Conservation (phyloP, 2,797 vertebrate genomes). For the Apodemus agrarius region DNA sequence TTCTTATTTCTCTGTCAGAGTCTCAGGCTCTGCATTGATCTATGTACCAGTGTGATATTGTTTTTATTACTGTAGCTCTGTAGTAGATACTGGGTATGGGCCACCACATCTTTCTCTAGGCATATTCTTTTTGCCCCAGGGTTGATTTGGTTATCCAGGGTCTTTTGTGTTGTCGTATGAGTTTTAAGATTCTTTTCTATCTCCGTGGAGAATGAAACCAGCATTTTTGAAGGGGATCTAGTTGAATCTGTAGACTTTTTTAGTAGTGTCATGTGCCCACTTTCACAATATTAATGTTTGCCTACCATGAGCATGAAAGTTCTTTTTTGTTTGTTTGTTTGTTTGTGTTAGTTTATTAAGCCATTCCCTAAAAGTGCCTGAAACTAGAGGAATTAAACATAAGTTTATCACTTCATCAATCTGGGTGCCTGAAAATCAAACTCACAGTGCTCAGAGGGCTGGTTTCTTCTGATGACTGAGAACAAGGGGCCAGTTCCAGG, state of each 20-base stretch:
- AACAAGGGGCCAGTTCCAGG: neutral
- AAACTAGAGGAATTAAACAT: no score
- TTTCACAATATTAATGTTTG: neutral
- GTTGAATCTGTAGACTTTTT: neutral
- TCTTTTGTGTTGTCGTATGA: neutral
- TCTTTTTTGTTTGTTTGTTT: no score
- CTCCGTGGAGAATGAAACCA: neutral
- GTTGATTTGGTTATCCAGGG: neutral
- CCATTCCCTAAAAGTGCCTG: neutral
- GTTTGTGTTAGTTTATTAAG: neutral
- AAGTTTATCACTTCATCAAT: neutral
- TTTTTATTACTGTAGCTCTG: neutral
- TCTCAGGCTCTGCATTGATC: neutral
- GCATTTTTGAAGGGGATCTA: neutral
- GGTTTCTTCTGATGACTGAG: neutral
- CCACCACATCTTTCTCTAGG: neutral
- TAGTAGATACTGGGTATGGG: neutral
- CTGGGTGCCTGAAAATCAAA: neutral
- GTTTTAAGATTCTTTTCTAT: neutral
- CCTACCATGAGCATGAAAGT: no score
- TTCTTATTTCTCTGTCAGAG: neutral
- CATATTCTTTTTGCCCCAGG: no score
- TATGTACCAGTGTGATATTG: neutral
- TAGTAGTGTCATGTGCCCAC: neutral
- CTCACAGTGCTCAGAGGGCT: neutral